These are phyloP conservation scores for Globicephala melas DNA, from an alignment of 2,113 vertebrate genomes.

Conservation along the genomic window DNA sequence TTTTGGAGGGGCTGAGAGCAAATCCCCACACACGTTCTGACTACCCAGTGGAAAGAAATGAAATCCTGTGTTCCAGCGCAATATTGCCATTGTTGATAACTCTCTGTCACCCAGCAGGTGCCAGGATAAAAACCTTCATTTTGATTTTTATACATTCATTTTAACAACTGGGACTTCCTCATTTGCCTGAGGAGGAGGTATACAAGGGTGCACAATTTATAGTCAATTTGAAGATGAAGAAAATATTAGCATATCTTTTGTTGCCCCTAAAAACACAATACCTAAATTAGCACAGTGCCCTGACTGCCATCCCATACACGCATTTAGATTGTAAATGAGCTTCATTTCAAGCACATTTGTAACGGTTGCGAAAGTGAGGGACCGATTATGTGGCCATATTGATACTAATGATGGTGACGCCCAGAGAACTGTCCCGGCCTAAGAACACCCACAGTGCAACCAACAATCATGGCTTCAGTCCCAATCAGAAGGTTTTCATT, in stretches of 20 bases:
- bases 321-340: background rate
- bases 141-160: constrained; percentile 39
- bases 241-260: background rate
- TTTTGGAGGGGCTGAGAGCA: background rate
- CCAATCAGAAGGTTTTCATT: constrained; percentile 6
- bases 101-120: constrained; percentile 15
- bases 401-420: background rate
- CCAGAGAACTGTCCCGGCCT: background rate
- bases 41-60: background rate
- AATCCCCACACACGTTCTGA: background rate
- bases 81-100: background rate
- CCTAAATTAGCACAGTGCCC: background rate
- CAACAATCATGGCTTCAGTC: background rate
- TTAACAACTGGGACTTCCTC: constrained; percentile 22
- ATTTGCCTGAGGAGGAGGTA: constrained; percentile 36
- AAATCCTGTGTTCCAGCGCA: background rate
- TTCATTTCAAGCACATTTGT: background rate
- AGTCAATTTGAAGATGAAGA: constrained; percentile 38
- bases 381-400: background rate
- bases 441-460: background rate
- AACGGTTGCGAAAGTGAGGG: background rate
- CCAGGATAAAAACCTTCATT: background rate
- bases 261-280: background rate
- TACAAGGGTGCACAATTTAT: background rate
- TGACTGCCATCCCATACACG: background rate